phyloP scores from a whole-genome alignment of 1,140 invertebrate species.

The Orchestia grillus region DNA sequence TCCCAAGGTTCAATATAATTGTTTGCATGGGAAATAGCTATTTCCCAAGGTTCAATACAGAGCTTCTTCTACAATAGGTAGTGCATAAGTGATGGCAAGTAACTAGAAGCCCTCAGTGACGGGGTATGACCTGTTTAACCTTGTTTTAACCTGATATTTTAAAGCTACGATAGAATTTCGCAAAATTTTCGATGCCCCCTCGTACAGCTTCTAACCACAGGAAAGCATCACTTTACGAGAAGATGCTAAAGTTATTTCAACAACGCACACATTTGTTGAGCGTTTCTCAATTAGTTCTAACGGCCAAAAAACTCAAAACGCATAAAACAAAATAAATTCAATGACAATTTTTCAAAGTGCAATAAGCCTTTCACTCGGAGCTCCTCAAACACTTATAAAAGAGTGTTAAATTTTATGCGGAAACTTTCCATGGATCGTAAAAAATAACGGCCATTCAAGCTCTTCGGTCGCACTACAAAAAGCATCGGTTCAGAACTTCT shows the following conservation, averaged over 20 bases:
- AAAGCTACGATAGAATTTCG: too few relatives aligned
- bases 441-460: background rate
- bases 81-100: too few relatives aligned
- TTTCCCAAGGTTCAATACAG: too few relatives aligned
- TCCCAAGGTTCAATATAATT: too few relatives aligned
- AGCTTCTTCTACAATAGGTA: too few relatives aligned
- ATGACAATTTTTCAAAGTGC: background rate
- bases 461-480: background rate
- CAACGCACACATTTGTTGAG: background rate
- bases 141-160: too few relatives aligned
- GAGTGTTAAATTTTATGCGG: constrained; percentile 31
- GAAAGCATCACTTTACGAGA: background rate
- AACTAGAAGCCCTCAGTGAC: too few relatives aligned
- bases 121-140: too few relatives aligned
- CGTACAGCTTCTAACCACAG: background rate
- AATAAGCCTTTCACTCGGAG: background rate
- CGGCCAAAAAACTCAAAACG: background rate
- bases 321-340: background rate
- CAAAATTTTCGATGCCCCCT: too few relatives aligned
- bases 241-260: background rate
- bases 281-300: background rate
- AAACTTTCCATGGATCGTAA: background rate
- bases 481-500: constrained; percentile 29
- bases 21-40: too few relatives aligned
- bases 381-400: background rate